phyloP scores from a whole-genome alignment of 2,797 vertebrate genomes.

The Caiman crocodilus region DNA sequence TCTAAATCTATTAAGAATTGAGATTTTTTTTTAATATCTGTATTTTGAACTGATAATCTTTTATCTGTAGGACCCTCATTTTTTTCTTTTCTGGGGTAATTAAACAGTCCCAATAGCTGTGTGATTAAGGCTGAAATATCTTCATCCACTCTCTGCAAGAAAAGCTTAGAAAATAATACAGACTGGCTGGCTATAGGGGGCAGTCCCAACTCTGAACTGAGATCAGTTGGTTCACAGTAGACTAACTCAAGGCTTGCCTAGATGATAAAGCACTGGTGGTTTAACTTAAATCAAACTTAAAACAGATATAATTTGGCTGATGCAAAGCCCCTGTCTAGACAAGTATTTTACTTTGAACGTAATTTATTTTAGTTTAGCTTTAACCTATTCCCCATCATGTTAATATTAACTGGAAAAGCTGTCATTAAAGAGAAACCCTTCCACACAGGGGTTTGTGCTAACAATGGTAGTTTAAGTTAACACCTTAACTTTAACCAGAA shows the following conservation, averaged over 20 bases:
- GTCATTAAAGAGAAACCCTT: neutral
- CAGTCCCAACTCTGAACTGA: rapidly evolving
- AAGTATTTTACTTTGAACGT: too few relatives aligned
- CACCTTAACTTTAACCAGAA: neutral
- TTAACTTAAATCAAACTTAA: neutral
- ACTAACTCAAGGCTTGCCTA: neutral
- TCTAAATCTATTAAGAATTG: neutral
- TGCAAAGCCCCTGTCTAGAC: neutral
- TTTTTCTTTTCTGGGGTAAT: neutral
- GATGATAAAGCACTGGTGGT: neutral
- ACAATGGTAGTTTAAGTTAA: neutral
- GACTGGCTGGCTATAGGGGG: neutral
- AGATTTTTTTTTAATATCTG: neutral
- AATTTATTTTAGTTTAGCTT: neutral
- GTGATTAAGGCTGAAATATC: neutral
- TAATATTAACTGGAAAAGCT: neutral
- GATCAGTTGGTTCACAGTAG: neutral
- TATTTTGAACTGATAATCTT: neutral
- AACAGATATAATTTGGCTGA: too few relatives aligned
- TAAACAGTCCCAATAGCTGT: neutral
- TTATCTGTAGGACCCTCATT: neutral
- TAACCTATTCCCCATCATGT: neutral
- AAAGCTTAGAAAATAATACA: neutral
- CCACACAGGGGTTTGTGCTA: neutral
- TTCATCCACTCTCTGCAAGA: neutral